Conservation (phyloP, 2,888 invertebrate genomes). For the Onchidella celtica region DNA sequence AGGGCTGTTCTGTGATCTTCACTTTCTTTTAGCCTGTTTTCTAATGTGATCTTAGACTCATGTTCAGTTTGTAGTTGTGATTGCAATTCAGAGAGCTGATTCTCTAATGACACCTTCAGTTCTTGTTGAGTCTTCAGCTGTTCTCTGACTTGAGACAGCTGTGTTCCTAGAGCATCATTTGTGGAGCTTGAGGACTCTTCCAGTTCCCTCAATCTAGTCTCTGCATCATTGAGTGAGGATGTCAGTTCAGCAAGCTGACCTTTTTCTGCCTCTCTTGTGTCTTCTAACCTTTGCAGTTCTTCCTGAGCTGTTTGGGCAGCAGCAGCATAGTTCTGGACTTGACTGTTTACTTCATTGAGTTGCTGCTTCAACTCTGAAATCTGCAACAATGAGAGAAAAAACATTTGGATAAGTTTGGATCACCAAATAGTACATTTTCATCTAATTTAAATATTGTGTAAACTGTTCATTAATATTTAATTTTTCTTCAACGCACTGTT, state of each 20-base stretch:
- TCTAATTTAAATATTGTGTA: no score
- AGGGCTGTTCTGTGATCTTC: conserved; percentile 22
- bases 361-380: conserved; percentile 32
- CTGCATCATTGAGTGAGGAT: conserved; percentile 5
- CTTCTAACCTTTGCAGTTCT: conserved; percentile 49
- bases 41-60: conserved; percentile 18
- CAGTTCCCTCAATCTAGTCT: conserved; percentile 8
- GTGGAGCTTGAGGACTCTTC: not conserved
- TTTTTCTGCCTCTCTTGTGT: not conserved
- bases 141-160: not conserved
- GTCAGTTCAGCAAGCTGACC: conserved; percentile 21
- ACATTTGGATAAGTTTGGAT: no score
- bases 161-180: not conserved
- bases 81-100: not conserved
- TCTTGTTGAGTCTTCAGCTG: conserved; percentile 6
- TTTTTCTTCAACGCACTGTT: no score
- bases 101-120: not conserved
- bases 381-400: conserved; percentile 1
- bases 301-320: conserved; percentile 45
- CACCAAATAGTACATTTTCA: no score
- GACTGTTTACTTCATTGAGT: conserved; percentile 42
- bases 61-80: conserved; percentile 10
- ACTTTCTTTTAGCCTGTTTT: conserved; percentile 18
- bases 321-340: conserved; percentile 50
- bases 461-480: no score